Conservation (phyloP, 1,140 invertebrate species). For the Tetramorium simillimum region DNA sequence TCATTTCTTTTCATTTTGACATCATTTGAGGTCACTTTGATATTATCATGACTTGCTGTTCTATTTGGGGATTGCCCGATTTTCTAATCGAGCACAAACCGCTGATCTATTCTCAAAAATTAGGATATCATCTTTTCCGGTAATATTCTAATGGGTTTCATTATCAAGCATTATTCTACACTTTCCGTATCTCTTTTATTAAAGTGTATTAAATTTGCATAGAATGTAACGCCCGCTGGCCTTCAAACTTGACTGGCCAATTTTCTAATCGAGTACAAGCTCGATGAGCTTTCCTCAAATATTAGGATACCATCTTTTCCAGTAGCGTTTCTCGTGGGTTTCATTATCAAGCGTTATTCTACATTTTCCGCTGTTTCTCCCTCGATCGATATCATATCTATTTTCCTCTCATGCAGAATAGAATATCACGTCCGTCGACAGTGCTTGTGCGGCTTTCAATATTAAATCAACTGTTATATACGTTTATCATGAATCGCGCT, state of each 20-base stretch:
- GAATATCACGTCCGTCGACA: neutral
- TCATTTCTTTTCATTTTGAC: no score
- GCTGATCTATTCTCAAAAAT: neutral
- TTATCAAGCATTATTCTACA: neutral
- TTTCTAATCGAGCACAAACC: neutral
- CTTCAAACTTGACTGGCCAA: neutral
- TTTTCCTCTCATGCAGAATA: neutral
- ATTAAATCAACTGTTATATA: conserved; percentile 4
- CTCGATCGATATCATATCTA: conserved; percentile 6
- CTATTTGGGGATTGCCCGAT: no score
- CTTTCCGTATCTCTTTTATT: neutral
- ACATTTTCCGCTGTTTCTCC: neutral
- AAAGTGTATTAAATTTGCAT: neutral
- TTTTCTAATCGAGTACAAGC: neutral
- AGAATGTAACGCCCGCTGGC: neutral
- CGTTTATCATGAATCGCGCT: neutral
- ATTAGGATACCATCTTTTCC: neutral
- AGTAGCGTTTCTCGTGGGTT: neutral
- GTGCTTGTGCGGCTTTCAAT: neutral
- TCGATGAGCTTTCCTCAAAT: neutral
- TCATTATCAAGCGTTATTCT: neutral
- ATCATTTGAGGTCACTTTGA: no score
- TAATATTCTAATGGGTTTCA: neutral
- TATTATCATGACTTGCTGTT: no score
- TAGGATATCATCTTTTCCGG: neutral